Percentiles rank a stretch among this genome's conserved stretches.
Evolutionary conservation across 2,113 vertebrate genomes (phyloP).

Genomic region (Bujurquina vittata): DNA sequence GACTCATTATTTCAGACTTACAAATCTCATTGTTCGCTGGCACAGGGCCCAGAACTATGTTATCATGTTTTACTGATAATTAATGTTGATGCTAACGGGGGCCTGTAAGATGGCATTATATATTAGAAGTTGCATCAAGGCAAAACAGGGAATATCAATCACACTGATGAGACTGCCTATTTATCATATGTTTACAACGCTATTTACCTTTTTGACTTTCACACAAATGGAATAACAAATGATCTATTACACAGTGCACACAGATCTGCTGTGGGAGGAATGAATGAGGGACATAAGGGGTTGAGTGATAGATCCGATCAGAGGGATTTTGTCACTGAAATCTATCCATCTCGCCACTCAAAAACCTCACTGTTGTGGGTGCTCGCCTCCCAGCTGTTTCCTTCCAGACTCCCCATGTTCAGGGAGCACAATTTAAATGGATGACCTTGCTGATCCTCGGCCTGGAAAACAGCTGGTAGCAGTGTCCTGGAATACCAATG

Average conservation of each 20-base stretch:
- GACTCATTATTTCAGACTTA: constrained; percentile 39
- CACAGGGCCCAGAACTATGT: constrained; percentile 16
- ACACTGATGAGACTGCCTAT: constrained; percentile 39
- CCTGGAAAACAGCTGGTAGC: constrained; percentile 63
- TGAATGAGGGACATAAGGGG: constrained; percentile 1
- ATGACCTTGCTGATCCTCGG: constrained; percentile 61
- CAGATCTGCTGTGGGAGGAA: constrained; percentile 16
- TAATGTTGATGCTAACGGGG: constrained; percentile 42
- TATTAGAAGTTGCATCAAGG: constrained; percentile 53
- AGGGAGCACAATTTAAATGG: constrained; percentile 27
- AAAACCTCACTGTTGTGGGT: background rate
- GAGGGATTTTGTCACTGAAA: background rate
- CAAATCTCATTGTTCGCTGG: constrained; percentile 30
- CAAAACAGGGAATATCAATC: constrained; percentile 52
- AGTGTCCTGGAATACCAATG: constrained; percentile 75
- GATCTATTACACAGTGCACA: background rate
- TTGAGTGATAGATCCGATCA: constrained; percentile 43
- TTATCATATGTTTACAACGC: constrained; percentile 50
- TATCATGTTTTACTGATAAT: constrained; percentile 56
- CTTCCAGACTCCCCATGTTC: constrained; percentile 16
- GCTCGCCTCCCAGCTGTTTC: constrained; percentile 13
- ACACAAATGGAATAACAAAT: constrained; percentile 55
- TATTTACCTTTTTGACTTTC: constrained; percentile 61
- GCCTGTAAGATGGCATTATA: constrained; percentile 42
- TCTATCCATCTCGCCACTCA: constrained; percentile 19